Conservation (phyloP, 2,113 vertebrate species). For the Rissa tridactyla region DNA sequence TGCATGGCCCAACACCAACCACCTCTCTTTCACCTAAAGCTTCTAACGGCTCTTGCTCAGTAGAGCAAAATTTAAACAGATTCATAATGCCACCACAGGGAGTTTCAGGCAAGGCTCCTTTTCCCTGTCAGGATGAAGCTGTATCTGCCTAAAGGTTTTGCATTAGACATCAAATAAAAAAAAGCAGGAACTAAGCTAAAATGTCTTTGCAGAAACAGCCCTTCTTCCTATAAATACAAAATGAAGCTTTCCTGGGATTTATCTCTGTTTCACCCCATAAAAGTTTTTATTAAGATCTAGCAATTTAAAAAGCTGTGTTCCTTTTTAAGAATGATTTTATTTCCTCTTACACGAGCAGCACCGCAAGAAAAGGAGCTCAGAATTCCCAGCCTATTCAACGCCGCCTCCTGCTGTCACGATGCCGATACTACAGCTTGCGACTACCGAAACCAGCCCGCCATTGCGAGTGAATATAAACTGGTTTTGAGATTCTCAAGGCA, state of each 20-base stretch:
- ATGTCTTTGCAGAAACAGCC: not conserved
- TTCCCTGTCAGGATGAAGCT: not conserved
- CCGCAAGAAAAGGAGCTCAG: fast-evolving
- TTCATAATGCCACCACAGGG: not conserved
- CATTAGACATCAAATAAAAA: not conserved
- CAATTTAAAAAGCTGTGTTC: not conserved
- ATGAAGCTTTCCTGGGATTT: not conserved
- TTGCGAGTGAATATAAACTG: fast-evolving
- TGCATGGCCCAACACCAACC: not conserved
- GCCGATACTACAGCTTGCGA: not conserved
- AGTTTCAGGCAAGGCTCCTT: not conserved
- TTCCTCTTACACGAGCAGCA: not conserved
- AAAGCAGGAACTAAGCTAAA: not conserved
- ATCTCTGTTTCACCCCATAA: not conserved
- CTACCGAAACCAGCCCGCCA: not conserved
- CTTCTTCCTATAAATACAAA: not conserved
- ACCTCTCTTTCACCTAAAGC: not conserved
- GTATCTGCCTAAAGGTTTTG: not conserved
- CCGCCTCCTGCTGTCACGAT: not conserved
- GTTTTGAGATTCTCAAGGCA: not conserved
- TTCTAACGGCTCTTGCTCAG: not conserved
- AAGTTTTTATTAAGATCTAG: not conserved
- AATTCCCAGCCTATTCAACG: not conserved
- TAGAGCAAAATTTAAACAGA: not conserved
- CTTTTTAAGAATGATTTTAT: not conserved